These are phyloP conservation scores for Grapholita molesta DNA, from an alignment of 1,140 invertebrate genomes.

Conservation along the genomic window DNA sequence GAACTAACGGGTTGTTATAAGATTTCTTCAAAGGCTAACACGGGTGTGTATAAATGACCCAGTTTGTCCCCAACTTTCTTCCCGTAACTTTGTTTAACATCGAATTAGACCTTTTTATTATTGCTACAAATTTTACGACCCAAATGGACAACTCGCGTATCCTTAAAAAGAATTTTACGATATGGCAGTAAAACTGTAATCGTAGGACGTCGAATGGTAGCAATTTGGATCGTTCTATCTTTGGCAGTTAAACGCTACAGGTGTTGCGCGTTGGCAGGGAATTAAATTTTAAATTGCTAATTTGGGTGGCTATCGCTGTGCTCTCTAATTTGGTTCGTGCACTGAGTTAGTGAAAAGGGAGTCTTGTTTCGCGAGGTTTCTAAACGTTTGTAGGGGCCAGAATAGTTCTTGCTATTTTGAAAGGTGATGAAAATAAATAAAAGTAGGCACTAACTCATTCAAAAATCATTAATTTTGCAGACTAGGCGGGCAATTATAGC, in stretches of 20 bases:
- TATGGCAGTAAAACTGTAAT: constrained; percentile 10
- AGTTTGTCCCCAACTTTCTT: not conserved
- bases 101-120: constrained; percentile 17
- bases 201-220: constrained; percentile 11
- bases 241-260: constrained; percentile 12
- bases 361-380: not conserved
- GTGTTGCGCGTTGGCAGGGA: constrained; percentile 8
- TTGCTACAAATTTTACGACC: constrained; percentile 12
- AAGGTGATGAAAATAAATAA: too few relatives aligned
- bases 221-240: constrained; percentile 11
- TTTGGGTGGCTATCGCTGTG: constrained; percentile 1
- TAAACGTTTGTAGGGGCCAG: not conserved
- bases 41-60: not conserved
- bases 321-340: constrained; percentile 8
- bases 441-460: too few relatives aligned
- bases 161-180: constrained; percentile 17
- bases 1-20: too few relatives aligned
- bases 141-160: constrained; percentile 11
- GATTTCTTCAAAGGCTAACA: too few relatives aligned
- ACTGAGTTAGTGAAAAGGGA: constrained; percentile 3
- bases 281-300: constrained; percentile 17
- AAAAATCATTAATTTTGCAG: too few relatives aligned
- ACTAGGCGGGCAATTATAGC: too few relatives aligned
- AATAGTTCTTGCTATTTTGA: too few relatives aligned
- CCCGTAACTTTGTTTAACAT: constrained; percentile 4